Evolutionary conservation across 2,113 vertebrate species (phyloP).

Genomic region (Felis chaus): DNA sequence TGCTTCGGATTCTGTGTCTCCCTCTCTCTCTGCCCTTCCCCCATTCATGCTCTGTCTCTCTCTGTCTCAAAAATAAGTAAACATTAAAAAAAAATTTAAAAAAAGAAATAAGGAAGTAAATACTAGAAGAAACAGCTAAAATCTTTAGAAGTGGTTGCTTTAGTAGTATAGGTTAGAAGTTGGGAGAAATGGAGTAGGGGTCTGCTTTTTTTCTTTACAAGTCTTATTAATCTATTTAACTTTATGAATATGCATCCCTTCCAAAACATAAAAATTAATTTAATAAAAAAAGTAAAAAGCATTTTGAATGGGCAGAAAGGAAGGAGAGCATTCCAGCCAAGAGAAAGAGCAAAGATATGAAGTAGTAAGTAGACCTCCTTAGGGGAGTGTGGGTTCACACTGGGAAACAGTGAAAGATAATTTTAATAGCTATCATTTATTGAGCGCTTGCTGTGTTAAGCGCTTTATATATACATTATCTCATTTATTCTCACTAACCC

Average conservation of each 20-base stretch:
- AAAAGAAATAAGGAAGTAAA: not conserved
- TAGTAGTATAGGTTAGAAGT: conserved; percentile 13
- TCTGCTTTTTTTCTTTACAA: conserved; percentile 41
- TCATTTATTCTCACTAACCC: conserved; percentile 23
- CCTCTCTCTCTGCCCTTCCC: no score
- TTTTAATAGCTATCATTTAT: conserved; percentile 14
- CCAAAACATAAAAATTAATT: not conserved
- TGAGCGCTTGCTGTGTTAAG: not conserved
- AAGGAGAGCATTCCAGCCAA: not conserved
- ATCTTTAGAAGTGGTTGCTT: not conserved
- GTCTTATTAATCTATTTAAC: conserved; percentile 7
- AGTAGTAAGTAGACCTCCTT: not conserved
- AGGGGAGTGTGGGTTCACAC: not conserved
- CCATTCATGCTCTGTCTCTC: no score
- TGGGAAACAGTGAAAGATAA: not conserved
- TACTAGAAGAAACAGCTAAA: conserved; percentile 32
- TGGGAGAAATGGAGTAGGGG: not conserved
- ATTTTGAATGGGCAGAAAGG: conserved; percentile 6
- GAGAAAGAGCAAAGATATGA: conserved; percentile 6
- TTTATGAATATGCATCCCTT: conserved; percentile 32
- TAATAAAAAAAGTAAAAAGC: not conserved
- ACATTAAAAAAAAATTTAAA: no score
- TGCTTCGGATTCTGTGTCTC: no score
- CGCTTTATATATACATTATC: not conserved
- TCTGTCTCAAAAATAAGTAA: no score